Percentiles rank a stretch among this genome's conserved stretches.
These are phyloP conservation scores for Acanthochromis polyacanthus DNA, from an alignment of 2,113 vertebrate genomes.

Conservation along the genomic window DNA sequence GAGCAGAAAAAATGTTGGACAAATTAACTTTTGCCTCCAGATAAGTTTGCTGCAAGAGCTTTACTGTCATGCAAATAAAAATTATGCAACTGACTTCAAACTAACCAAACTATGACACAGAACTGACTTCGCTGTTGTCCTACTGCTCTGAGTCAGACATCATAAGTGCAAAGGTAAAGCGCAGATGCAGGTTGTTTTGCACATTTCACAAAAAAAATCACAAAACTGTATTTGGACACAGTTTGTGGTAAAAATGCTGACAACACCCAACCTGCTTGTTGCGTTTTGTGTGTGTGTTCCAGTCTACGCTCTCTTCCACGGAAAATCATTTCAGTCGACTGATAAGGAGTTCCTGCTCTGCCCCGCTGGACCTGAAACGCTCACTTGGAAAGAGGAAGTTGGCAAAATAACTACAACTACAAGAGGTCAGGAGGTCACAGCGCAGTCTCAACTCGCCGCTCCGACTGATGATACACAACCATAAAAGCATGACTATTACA, in stretches of 20 bases:
- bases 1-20: too few species aligned
- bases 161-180: too few species aligned
- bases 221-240: too few species aligned
- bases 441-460: conserved; percentile 36
- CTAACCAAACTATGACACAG: too few species aligned
- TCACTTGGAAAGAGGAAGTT: conserved; percentile 67
- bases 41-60: too few species aligned
- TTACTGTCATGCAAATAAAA: too few species aligned
- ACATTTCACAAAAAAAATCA: too few species aligned
- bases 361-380: conserved; percentile 2
- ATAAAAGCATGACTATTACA: conserved; percentile 21
- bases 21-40: too few species aligned
- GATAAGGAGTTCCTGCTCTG: conserved; percentile 12
- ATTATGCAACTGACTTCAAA: too few species aligned
- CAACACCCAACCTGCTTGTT: neutral
- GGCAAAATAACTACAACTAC: neutral
- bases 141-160: too few species aligned
- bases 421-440: conserved; percentile 5
- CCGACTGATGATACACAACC: conserved; percentile 44
- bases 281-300: neutral
- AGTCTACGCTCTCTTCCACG: neutral
- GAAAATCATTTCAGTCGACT: conserved; percentile 40
- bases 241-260: neutral
- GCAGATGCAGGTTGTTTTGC: too few species aligned
- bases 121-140: too few species aligned